These are phyloP conservation scores for Puntigrus tetrazona DNA, from an alignment of 2,113 vertebrate species.

Conservation along the genomic window DNA sequence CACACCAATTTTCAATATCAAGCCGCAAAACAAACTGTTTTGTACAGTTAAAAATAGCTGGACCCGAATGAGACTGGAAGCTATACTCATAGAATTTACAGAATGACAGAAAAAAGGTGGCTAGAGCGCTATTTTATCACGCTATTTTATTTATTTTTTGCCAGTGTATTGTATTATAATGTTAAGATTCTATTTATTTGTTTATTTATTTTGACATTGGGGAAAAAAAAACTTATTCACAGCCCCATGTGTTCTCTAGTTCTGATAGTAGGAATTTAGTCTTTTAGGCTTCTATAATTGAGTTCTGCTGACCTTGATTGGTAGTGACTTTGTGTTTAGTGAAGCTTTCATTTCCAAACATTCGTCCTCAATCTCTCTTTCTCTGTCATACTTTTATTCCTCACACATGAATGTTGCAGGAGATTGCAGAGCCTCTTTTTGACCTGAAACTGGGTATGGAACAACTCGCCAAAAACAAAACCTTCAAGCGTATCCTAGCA, in stretches of 20 bases:
- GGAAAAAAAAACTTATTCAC: too few relatives aligned
- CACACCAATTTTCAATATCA: too few relatives aligned
- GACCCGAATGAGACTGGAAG: too few relatives aligned
- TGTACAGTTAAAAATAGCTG: too few relatives aligned
- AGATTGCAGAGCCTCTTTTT: slow-evolving; percentile 92
- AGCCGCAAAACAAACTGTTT: too few relatives aligned
- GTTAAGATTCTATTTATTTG: not conserved
- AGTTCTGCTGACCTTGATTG: not conserved
- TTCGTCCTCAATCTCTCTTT: not conserved
- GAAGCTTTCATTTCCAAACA: not conserved
- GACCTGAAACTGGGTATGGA: slow-evolving; percentile 96
- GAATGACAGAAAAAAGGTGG: too few relatives aligned
- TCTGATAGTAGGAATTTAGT: not conserved
- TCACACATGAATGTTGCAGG: slow-evolving; percentile 69
- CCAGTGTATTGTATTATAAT: not conserved
- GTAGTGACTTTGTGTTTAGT: not conserved
- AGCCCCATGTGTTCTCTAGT: not conserved
- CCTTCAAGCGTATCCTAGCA: slow-evolving; percentile 90
- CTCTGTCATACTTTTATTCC: not conserved
- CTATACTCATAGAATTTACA: too few relatives aligned
- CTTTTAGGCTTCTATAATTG: not conserved
- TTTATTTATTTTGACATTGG: not conserved
- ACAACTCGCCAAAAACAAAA: slow-evolving; percentile 88
- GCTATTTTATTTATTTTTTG: too few relatives aligned
- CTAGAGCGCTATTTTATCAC: too few relatives aligned